A percentile compares a stretch with the other conserved stretches of the same genome.
These are phyloP conservation scores for Pinctada fucata DNA, from an alignment of 2,888 invertebrate species.

Conservation along the genomic window DNA sequence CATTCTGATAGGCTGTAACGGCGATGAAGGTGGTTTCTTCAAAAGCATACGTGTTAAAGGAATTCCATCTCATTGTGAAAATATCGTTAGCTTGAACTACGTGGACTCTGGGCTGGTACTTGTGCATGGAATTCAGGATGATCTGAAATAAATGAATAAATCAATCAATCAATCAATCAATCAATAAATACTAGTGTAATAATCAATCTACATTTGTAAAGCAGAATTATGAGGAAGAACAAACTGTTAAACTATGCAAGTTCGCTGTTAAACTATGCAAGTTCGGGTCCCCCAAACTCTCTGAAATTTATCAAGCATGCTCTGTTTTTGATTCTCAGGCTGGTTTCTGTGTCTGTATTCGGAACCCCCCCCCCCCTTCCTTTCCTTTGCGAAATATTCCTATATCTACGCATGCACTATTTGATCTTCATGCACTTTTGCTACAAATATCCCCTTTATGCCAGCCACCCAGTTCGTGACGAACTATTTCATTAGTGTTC, in stretches of 20 bases:
- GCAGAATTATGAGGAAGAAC: not conserved
- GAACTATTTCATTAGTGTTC: not conserved
- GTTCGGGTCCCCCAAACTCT: too few relatives aligned
- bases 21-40: conserved; percentile 76
- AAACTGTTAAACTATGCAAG: not conserved
- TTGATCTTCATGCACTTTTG: too few relatives aligned
- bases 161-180: too few relatives aligned
- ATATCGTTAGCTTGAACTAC: conserved; percentile 82
- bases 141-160: conserved; percentile 62
- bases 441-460: too few relatives aligned
- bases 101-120: conserved; percentile 76
- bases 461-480: not conserved
- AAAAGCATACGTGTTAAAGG: conserved; percentile 76
- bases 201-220: not conserved
- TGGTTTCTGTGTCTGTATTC: too few relatives aligned
- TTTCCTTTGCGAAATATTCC: too few relatives aligned
- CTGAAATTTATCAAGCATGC: too few relatives aligned
- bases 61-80: conserved; percentile 75
- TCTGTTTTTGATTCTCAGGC: too few relatives aligned
- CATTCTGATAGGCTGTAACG: conserved; percentile 77
- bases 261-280: not conserved
- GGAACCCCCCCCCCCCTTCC: too few relatives aligned
- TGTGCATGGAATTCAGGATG: conserved; percentile 78
- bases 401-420: too few relatives aligned
- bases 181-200: not conserved